Evolutionary conservation across 2,113 vertebrate species (phyloP), one percentile per base, ranked within the genome.

Genomic region (Noctilio leporinus): DNA sequence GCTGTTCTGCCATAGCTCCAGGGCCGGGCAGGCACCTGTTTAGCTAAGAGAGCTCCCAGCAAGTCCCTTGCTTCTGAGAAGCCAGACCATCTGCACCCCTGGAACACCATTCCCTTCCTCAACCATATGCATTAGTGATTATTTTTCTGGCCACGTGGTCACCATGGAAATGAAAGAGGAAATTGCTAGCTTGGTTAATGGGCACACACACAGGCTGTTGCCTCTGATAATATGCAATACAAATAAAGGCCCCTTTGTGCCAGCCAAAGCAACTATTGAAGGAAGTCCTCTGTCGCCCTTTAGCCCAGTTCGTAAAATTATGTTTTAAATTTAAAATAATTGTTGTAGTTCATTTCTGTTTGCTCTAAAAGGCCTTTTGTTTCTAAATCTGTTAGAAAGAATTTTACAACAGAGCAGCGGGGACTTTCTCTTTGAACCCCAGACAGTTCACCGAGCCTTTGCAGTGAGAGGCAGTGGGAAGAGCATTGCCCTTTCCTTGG

Each of bases 91-190:
- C 91, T 81, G 83, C 16, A 26, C 38, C 43, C 69, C 92, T 24
- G 38, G 53, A 53, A 62, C 26, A 7, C 4, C 0, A 24, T 72
- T 93, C 77, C 78, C 78, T 92, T 16, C 69, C 86, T 81, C 59
- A 53, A 38, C 35, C 65, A n/a, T 22, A 49, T 19, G 59, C 91
- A 10, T 43, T 80, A 43, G 35, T 86, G 87, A 94, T 93, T 64
- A 70, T 97, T 88, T 92, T 77, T 94, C 95, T 91, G 77, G 93
- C 53, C 84, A 85, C 22, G 17, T 92, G 84, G 86, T 78, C 65
- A 43, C 78, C 62, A 0, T 85, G 89, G 93, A 93, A 86, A 95
- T 95, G 88, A 96, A 95, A 75, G 89, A 94, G 90, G 94, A 97
- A 95, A 96, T 95, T 86, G 82, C 91, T 65, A 30, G 94, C 80